Conservation (phyloP, 2,797 vertebrate species). For the Podarcis siculus region DNA sequence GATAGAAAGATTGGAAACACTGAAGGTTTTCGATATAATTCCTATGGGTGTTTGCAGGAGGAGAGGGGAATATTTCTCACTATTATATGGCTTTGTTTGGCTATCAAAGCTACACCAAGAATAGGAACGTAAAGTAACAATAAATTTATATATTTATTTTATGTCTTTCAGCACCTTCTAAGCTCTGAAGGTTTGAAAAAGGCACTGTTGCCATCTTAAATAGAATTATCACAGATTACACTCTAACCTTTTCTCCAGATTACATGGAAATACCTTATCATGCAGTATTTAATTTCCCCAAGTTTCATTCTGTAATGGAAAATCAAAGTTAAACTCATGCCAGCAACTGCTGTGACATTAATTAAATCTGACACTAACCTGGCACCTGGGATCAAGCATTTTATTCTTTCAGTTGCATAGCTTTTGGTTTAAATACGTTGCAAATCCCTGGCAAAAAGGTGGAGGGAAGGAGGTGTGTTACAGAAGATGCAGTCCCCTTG, state of each 20-base stretch:
- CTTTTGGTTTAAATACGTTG: conserved; percentile 48
- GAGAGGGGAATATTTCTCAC: not conserved
- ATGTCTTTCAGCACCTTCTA: conserved; percentile 14
- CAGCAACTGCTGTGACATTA: conserved; percentile 29
- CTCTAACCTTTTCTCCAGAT: conserved; percentile 51
- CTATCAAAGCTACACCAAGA: conserved; percentile 55
- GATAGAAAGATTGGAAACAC: not conserved
- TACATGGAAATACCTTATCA: conserved; percentile 42
- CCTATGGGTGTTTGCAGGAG: not conserved
- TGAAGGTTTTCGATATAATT: not conserved
- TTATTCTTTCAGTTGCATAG: conserved; percentile 47
- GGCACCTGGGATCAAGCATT: conserved; percentile 25
- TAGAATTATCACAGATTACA: conserved; percentile 58
- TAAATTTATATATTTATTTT: conserved; percentile 50
- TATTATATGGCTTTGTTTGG: conserved; percentile 55
- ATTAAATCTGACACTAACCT: conserved; percentile 47
- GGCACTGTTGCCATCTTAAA: conserved; percentile 38
- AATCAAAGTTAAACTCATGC: conserved; percentile 51
- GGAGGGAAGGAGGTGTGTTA: not conserved
- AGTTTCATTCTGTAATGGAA: conserved; percentile 40
- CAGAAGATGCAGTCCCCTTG: not conserved
- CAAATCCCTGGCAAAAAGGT: conserved; percentile 42
- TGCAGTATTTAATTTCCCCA: conserved; percentile 54
- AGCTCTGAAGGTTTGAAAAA: conserved; percentile 49
- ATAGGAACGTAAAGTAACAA: conserved; percentile 37